These are phyloP conservation scores for Pipra filicauda DNA, from an alignment of 2,113 vertebrate species.

Conservation along the genomic window DNA sequence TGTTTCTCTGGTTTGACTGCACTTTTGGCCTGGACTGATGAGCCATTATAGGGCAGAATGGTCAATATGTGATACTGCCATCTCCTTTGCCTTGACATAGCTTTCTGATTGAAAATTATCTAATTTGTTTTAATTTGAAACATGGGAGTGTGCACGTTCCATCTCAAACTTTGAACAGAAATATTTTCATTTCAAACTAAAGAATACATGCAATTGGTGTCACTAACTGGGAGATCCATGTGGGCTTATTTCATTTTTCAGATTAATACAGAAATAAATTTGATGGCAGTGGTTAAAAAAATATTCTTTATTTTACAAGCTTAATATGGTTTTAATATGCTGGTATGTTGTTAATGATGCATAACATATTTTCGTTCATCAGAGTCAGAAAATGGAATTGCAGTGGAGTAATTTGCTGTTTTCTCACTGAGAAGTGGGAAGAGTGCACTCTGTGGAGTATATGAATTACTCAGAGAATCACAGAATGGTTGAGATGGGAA, in stretches of 20 bases:
- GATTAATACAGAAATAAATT: not conserved
- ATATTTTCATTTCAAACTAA: not conserved
- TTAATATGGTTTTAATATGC: conserved; percentile 7
- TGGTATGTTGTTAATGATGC: not conserved
- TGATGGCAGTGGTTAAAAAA: conserved; percentile 8
- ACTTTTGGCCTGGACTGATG: not conserved
- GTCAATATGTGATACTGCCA: not conserved
- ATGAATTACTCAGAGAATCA: not conserved
- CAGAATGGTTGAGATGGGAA: not conserved
- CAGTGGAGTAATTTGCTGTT: not conserved
- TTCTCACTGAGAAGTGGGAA: not conserved
- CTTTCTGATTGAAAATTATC: not conserved
- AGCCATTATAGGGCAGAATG: not conserved
- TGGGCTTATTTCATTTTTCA: not conserved
- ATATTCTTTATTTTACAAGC: conserved; percentile 14
- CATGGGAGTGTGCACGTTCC: not conserved
- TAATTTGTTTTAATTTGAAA: not conserved
- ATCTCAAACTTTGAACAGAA: not conserved
- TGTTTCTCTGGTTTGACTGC: not conserved
- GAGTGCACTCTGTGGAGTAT: not conserved
- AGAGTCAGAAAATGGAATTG: not conserved
- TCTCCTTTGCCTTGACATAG: not conserved
- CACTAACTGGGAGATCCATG: not conserved
- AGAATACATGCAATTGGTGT: not conserved
- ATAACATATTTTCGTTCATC: not conserved